Percentiles rank a stretch among this genome's conserved stretches.
These are phyloP conservation scores for Donacobius atricapilla DNA, from an alignment of 2,113 vertebrate species.

Conservation along the genomic window DNA sequence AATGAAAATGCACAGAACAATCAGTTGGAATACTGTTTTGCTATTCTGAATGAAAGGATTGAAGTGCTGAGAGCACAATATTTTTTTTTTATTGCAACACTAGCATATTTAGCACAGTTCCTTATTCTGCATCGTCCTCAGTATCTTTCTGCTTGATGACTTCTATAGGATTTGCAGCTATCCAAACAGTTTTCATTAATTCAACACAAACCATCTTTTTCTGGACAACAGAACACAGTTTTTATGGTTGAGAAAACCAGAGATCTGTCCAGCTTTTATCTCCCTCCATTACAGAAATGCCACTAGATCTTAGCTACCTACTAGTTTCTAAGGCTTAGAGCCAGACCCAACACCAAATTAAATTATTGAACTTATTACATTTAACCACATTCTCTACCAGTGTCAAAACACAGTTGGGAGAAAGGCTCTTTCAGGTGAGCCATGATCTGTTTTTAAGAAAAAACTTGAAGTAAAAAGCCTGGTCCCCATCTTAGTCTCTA, in stretches of 20 bases:
- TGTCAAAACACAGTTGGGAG: constrained; percentile 3
- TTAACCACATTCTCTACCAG: background rate
- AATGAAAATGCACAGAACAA: background rate
- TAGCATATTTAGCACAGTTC: background rate
- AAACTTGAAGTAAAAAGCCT: background rate
- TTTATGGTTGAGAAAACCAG: background rate
- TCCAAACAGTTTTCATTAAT: background rate
- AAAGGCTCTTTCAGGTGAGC: constrained; percentile 10
- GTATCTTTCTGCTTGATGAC: background rate
- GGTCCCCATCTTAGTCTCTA: background rate
- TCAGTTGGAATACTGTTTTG: background rate
- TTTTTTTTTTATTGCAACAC: background rate
- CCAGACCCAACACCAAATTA: background rate
- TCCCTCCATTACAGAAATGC: background rate
- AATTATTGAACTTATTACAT: background rate
- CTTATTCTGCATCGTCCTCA: background rate
- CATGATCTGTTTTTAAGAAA: background rate
- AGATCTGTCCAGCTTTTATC: background rate
- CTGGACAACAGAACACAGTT: background rate
- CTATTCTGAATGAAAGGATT: background rate
- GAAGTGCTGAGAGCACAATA: background rate
- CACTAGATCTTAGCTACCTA: constrained; percentile 7
- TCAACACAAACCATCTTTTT: background rate
- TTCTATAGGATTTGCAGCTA: background rate
- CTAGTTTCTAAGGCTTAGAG: constrained; percentile 7